Evolutionary conservation across 2,797 vertebrate genomes (phyloP).

Genomic region (Cichlasoma orientale): DNA sequence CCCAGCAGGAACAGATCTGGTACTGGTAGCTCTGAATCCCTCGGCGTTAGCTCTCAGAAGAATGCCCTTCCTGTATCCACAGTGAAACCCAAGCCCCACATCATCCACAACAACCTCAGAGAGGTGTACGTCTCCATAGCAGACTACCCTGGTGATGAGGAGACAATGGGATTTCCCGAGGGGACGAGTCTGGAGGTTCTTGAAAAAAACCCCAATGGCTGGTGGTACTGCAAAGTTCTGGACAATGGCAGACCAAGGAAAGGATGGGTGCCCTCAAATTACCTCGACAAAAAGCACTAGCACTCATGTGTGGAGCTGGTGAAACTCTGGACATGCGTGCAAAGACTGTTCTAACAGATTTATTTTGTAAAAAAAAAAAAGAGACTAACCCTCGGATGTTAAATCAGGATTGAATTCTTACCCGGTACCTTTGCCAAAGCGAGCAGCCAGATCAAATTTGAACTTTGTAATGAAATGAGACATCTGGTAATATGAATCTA

Average conservation of each 20-base stretch:
- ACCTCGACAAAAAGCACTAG: conserved; percentile 98
- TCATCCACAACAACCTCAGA: conserved; percentile 95
- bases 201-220: conserved; percentile 97
- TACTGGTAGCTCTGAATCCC: conserved; percentile 77
- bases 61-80: conserved; percentile 91
- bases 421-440: conserved; percentile 65
- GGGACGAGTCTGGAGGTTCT: conserved; percentile 97
- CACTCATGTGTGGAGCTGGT: conserved; percentile 46
- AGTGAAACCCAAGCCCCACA: conserved; percentile 94
- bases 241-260: conserved; percentile 92
- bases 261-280: conserved; percentile 99
- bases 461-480: conserved; percentile 48
- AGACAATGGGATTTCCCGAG: conserved; percentile 98
- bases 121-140: conserved; percentile 96
- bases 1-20: conserved; percentile 69
- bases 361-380: conserved; percentile 58
- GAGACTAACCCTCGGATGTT: conserved; percentile 40
- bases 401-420: conserved; percentile 36
- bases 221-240: conserved; percentile 99
- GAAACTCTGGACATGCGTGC: conserved; percentile 61
- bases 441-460: conserved; percentile 54
- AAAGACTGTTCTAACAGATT: conserved; percentile 69
- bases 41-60: conserved; percentile 80
- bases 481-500: conserved; percentile 48
- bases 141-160: conserved; percentile 97